Evolutionary conservation across 2,888 invertebrate genomes (phyloP), one percentile per base, ranked within the genome.

Genomic region (Limnephilus rhombicus): DNA sequence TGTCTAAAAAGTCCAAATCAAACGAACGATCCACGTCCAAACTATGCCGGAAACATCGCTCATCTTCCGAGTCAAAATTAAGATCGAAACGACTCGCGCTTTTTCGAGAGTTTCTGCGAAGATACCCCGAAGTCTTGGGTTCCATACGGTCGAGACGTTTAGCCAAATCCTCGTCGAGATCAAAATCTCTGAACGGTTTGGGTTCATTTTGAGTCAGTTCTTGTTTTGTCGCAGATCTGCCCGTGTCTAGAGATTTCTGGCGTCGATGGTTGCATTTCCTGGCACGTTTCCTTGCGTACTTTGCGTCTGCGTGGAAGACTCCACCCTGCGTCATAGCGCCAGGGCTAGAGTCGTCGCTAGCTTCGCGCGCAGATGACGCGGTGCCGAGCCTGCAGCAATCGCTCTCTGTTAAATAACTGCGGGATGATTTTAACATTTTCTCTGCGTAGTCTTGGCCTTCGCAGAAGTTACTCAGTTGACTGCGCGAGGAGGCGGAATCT

Each of bases 1-100:
- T 95, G 95, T 96, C 95, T 92, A 95, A 95, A 68, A 94, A 90
- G 95, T 95, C 95, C 94, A 95, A 95, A 94, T 95, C 95, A 94
- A 96, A 95, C 94, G 96, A 96, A 92, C 96, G 95, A 95, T 96
- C 96, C 93, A 96, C 95, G 95, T 96, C 96, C 94, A 96, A 95
- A 94, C 95, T 95, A 95, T 96, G 96, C 37, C 96, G 95, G 89
- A 93, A 93, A 83, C 93, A 93, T 31, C 93, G 89, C 85, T 93
- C 93, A 49, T 93, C 93, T 85, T 93, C 93, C 13, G 93, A 93
- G 80, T 93, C 93, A 53, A 93, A 93, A 83, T 93, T 93, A 68
- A 93, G 90, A 87, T 93, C 93, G 81, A 93, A 93, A 24, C 93
- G 93, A 81, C 93, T 93, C 18, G 91, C 91, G 81, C 92, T 92